These are phyloP conservation scores for Melanostigma gelatinosum DNA, from an alignment of 2,113 vertebrate species.

Conservation along the genomic window DNA sequence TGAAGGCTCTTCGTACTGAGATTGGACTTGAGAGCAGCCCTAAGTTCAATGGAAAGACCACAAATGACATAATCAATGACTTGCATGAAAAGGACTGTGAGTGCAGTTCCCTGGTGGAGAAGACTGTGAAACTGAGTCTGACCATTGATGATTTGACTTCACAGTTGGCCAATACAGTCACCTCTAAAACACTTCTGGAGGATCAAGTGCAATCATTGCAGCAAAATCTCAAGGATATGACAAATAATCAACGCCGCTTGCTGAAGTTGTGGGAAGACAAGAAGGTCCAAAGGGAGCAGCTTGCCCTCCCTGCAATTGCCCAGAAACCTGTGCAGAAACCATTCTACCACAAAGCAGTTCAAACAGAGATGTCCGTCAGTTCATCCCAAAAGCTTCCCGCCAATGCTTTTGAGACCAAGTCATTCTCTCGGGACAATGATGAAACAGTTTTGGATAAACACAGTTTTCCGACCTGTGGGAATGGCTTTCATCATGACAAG, in stretches of 20 bases:
- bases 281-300: slow-evolving; percentile 79
- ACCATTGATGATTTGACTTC: slow-evolving; percentile 80
- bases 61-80: slow-evolving; percentile 83
- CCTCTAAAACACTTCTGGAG: slow-evolving; percentile 82
- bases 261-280: slow-evolving; percentile 85
- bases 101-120: slow-evolving; percentile 78
- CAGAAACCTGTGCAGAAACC: slow-evolving; percentile 71
- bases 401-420: slow-evolving; percentile 75
- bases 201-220: slow-evolving; percentile 82
- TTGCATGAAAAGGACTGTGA: slow-evolving; percentile 81
- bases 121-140: slow-evolving; percentile 77
- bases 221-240: slow-evolving; percentile 85
- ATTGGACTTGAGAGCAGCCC: slow-evolving; percentile 83
- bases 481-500: slow-evolving; percentile 69
- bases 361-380: slow-evolving; percentile 83
- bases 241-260: slow-evolving; percentile 82
- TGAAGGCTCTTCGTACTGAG: slow-evolving; percentile 81
- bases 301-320: slow-evolving; percentile 74
- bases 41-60: slow-evolving; percentile 82
- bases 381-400: slow-evolving; percentile 76
- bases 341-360: slow-evolving; percentile 70
- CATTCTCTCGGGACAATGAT: slow-evolving; percentile 62
- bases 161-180: slow-evolving; percentile 79
- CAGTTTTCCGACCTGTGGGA: slow-evolving; percentile 66
- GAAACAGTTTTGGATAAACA: slow-evolving; percentile 72